Conservation (phyloP, 1,140 invertebrate genomes). For the Drosophila tsacasi region DNA sequence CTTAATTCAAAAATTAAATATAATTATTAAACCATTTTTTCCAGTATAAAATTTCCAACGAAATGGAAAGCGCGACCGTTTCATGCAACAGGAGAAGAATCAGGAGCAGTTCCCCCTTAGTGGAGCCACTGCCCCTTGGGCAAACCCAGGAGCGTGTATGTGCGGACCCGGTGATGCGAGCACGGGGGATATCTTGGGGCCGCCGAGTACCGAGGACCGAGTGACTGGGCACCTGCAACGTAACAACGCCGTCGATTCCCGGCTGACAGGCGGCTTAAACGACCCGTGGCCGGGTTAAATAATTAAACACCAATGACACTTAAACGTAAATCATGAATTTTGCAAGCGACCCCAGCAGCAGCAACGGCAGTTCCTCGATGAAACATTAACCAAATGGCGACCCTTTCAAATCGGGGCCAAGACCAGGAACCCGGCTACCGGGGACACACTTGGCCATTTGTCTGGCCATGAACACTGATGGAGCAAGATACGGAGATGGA, state of each 20-base stretch:
- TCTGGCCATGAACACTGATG: conserved; percentile 60
- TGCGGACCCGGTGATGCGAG: background rate
- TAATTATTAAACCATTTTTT: background rate
- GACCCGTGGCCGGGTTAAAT: conserved; percentile 70
- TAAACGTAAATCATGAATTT: conserved; percentile 84
- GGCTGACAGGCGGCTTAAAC: conserved; percentile 58
- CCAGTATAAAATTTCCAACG: conserved; percentile 15
- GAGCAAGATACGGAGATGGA: conserved; percentile 20
- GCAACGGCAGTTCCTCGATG: conserved; percentile 41
- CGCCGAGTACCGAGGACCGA: background rate
- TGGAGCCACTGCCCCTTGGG: conserved; percentile 17
- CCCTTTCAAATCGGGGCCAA: conserved; percentile 48
- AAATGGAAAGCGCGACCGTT: conserved; percentile 69
- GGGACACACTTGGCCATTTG: conserved; percentile 24
- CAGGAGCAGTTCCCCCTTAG: conserved; percentile 6
- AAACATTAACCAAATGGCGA: conserved; percentile 72
- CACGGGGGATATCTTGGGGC: conserved; percentile 30
- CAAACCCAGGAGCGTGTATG: conserved; percentile 33
- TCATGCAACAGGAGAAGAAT: background rate
- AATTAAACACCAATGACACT: conserved; percentile 83
- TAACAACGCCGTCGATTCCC: conserved; percentile 28
- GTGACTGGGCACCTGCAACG: conserved; percentile 16
- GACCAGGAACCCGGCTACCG: background rate
- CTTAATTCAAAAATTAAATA: background rate
- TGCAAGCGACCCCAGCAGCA: conserved; percentile 56